A percentile compares a stretch with the other conserved stretches of the same genome.
These are phyloP conservation scores for Hydropotes inermis DNA, from an alignment of 2,113 vertebrate species.

Conservation along the genomic window DNA sequence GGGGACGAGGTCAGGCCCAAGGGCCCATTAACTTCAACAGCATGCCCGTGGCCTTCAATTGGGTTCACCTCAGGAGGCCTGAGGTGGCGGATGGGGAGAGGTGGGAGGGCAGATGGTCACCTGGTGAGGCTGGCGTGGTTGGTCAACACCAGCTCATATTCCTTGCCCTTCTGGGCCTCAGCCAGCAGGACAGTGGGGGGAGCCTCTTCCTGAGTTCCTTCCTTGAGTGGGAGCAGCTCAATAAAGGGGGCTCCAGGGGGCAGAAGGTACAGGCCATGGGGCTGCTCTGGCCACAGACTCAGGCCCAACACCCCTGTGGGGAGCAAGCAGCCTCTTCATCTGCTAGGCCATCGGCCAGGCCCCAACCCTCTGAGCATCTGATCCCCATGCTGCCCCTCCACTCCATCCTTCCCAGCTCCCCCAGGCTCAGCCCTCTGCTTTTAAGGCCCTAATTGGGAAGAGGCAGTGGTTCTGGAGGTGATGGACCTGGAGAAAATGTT, in stretches of 20 bases:
- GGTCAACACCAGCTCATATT: constrained; percentile 89
- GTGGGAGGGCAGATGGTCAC: constrained; percentile 68
- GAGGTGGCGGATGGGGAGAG: background rate
- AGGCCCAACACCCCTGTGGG: constrained; percentile 88
- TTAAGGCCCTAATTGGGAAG: background rate
- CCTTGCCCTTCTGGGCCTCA: constrained; percentile 84
- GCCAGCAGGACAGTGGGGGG: constrained; percentile 82
- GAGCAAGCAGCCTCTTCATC: background rate
- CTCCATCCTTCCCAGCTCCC: too few species aligned
- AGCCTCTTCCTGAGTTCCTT: constrained; percentile 73
- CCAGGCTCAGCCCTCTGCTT: background rate
- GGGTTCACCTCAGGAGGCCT: background rate
- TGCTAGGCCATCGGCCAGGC: background rate
- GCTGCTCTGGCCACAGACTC: constrained; percentile 88
- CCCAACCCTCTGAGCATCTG: background rate
- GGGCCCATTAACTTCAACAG: background rate
- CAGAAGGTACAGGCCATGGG: constrained; percentile 84
- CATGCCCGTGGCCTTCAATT: accelerated
- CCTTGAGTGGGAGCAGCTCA: constrained; percentile 87
- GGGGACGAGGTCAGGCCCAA: background rate
- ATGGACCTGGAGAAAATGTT: background rate
- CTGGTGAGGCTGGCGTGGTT: constrained; percentile 85
- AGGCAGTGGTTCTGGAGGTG: background rate
- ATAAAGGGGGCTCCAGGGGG: constrained; percentile 90
- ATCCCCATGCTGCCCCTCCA: background rate